These are phyloP conservation scores for Pachliopta kotzebuea DNA, from an alignment of 2,888 invertebrate species.

Conservation along the genomic window DNA sequence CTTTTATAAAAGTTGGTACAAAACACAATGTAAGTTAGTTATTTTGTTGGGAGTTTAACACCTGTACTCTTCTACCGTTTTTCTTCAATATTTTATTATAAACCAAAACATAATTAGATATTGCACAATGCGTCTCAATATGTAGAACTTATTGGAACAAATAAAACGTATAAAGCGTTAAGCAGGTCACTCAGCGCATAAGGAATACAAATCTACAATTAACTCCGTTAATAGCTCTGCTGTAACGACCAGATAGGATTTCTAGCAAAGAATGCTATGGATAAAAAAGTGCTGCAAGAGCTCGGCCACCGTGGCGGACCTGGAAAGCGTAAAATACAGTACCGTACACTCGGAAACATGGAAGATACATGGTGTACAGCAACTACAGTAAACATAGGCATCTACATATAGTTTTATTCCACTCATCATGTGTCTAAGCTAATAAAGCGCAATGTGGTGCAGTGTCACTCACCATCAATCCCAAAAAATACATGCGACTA, in stretches of 20 bases:
- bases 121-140: background rate
- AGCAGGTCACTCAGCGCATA: slow-evolving; percentile 50
- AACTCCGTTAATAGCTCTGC: slow-evolving; percentile 62
- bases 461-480: no score
- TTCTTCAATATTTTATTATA: no score
- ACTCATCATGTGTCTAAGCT: no score
- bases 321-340: slow-evolving; percentile 69
- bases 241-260: slow-evolving; percentile 48
- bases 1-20: no score
- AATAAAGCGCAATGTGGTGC: no score
- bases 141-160: slow-evolving; percentile 18
- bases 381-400: background rate
- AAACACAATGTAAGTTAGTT: no score
- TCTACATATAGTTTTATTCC: no score
- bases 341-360: slow-evolving; percentile 20
- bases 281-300: slow-evolving; percentile 51
- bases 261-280: slow-evolving; percentile 67
- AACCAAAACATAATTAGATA: background rate
- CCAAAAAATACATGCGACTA: no score
- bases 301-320: slow-evolving; percentile 50
- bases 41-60: no score
- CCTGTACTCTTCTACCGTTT: no score
- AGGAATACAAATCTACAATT: slow-evolving; percentile 63
- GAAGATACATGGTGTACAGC: slow-evolving; percentile 11
- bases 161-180: slow-evolving; percentile 37